Base-by-base conservation (phyloP, 2,113 vertebrate genomes). In the Azemiops feae region DNA sequence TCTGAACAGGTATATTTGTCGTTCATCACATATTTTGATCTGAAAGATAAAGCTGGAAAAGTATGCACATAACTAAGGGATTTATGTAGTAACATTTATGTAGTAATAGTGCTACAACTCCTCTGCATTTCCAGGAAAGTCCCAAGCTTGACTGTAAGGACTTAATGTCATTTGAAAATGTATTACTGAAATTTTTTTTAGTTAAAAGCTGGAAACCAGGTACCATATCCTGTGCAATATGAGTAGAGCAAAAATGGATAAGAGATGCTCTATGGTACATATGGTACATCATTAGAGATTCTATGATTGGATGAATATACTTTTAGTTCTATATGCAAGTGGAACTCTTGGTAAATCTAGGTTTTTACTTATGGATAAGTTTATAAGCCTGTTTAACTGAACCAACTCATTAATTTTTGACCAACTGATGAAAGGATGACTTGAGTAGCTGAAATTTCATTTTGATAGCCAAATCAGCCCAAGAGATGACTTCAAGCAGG, bases 81-180 rank as follows among this genome's bases (percentile, higher is more conserved):
- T 57, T 93, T 94, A 91, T 50, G 47, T 50, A 50, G 47, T 93
- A 94, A 92, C 87, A 94, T 8, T 58, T 87, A 92, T 94, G 90
- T 90, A 91, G 85, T 94, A 92, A 95, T 94, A 96, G 95, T 92
- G 64, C 81, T 94, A 52, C 57, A 90, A 60, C 58, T 91, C 91
- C 92, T 93, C 91, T 95, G 90, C 94, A 92, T 95, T 58, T 30
- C 60, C 50, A 92, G 16, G 18, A 81, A 81, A 81, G 34, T 81
- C 74, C 34, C 34, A 43, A 43, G 34, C 7, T 81, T 14, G 39
- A 50, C 30, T 34, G 14, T 87, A 90, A 85, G 47, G 7, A 90
- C 53, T 27, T 30, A 45, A 22, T 5, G 25, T 64, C 8, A 20
- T 50, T 85, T 47, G 11, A 45, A 39, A 90, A 52, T 39, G 50